Conservation (phyloP, 2,888 invertebrate genomes). For the Drosophila mayaguana region DNA sequence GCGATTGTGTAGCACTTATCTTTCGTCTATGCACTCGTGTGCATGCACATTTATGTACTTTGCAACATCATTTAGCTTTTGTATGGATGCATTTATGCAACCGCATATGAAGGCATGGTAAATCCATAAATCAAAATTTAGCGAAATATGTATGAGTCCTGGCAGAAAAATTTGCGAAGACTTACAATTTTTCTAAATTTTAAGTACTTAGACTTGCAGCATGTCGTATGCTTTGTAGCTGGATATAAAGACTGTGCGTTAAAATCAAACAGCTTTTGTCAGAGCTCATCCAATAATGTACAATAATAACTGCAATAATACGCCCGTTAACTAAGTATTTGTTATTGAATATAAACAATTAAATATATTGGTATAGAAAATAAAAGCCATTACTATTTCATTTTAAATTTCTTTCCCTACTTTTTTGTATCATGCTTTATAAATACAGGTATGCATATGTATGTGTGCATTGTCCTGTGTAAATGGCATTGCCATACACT, state of each 20-base stretch:
- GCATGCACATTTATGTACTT: neutral
- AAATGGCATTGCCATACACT: neutral
- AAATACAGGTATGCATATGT: neutral
- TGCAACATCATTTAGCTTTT: constrained; percentile 9
- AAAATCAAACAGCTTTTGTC: constrained; percentile 4
- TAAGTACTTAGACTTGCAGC: neutral
- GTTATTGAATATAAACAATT: too few relatives aligned
- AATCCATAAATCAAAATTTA: neutral
- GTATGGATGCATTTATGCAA: neutral
- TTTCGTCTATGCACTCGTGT: neutral
- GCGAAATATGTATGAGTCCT: too few relatives aligned
- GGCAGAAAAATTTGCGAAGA: neutral
- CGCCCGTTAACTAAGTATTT: neutral
- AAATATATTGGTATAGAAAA: neutral
- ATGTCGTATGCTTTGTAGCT: neutral
- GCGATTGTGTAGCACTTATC: neutral
- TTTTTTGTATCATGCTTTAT: neutral
- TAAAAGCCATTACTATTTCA: neutral
- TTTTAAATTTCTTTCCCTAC: neutral
- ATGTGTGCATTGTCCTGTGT: neutral
- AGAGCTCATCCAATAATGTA: neutral
- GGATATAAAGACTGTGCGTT: neutral
- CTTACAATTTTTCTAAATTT: neutral
- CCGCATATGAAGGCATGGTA: neutral
- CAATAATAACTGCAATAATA: neutral